These are phyloP conservation scores for Phorcus lineatus DNA, from an alignment of 2,888 invertebrate genomes.

Conservation along the genomic window DNA sequence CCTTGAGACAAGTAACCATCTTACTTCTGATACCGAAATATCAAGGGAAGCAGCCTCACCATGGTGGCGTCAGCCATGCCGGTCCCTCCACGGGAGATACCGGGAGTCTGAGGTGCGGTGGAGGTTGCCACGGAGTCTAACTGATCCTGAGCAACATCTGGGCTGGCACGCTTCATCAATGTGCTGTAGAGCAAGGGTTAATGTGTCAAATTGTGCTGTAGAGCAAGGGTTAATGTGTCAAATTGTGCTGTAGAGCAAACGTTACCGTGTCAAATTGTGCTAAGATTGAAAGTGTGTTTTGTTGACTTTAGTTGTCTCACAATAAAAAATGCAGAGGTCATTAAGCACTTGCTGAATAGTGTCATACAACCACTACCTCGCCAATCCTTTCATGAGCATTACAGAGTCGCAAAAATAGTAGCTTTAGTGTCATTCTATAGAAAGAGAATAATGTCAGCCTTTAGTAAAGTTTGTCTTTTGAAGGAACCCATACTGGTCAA, in stretches of 20 bases:
- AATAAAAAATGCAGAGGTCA: no score
- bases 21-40: no score
- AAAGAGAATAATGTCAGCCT: no score
- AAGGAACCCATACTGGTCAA: not conserved
- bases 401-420: no score
- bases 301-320: no score
- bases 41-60: conserved; percentile 47
- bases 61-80: conserved; percentile 56
- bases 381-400: no score
- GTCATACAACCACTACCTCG: no score
- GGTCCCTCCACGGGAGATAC: conserved; percentile 49
- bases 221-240: not conserved
- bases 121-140: conserved; percentile 17
- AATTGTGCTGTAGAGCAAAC: conserved; percentile 40
- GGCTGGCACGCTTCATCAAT: conserved; percentile 53
- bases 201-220: conserved; percentile 40
- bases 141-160: conserved; percentile 46
- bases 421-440: not conserved
- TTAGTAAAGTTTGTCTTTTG: not conserved
- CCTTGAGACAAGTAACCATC: no score
- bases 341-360: no score
- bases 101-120: conserved; percentile 14
- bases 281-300: no score
- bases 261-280: conserved; percentile 32
- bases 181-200: conserved; percentile 40